A percentile compares a stretch with the other conserved stretches of the same genome.
phyloP scores from a whole-genome alignment of 2,797 vertebrate genomes.

The Sebastes matsubarae region DNA sequence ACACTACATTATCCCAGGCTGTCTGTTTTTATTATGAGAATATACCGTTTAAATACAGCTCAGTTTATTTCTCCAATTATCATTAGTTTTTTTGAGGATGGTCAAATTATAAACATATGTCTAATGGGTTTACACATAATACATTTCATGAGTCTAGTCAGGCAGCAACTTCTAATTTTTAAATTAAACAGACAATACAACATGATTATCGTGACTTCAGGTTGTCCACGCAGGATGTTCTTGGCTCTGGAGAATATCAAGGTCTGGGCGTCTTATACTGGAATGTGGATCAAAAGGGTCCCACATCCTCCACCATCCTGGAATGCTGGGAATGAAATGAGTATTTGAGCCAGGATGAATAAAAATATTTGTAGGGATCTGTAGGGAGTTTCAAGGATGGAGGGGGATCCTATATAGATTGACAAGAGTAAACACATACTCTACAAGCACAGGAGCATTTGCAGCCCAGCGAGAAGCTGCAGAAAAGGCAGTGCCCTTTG shows the following conservation, averaged over 20 bases:
- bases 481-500: not conserved
- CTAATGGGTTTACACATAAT: not conserved
- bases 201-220: not conserved
- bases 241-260: not conserved
- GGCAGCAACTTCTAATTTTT: not conserved
- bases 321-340: slow-evolving; percentile 56
- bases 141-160: not conserved
- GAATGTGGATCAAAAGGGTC: slow-evolving; percentile 53
- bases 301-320: slow-evolving; percentile 18
- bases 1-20: slow-evolving; percentile 2
- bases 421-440: not conserved
- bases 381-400: not conserved
- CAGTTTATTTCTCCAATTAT: slow-evolving; percentile 1
- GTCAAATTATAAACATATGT: not conserved
- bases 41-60: slow-evolving; percentile 9
- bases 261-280: slow-evolving; percentile 17
- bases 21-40: slow-evolving; percentile 28
- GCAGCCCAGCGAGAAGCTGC: not conserved
- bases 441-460: not conserved
- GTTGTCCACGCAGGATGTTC: slow-evolving; percentile 4
- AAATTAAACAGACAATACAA: not conserved
- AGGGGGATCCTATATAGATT: not conserved
- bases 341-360: slow-evolving; percentile 23
- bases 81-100: not conserved
- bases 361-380: slow-evolving; percentile 5